Base-by-base conservation (phyloP, 2,113 vertebrate species). In the Thalassarche chlororhynchos region DNA sequence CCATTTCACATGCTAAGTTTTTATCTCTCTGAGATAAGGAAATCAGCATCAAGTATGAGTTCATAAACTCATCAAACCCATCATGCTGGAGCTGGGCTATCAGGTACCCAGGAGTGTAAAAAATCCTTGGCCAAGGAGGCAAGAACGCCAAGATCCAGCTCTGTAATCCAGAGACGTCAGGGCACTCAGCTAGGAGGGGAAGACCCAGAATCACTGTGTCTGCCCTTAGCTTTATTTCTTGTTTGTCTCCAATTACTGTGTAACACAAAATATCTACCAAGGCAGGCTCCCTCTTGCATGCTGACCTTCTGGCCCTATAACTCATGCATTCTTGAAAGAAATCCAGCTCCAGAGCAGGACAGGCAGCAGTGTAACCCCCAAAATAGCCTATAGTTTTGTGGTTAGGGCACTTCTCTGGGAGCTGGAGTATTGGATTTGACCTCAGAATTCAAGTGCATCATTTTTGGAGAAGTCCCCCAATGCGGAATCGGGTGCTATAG, bases 241-340 rank as follows among this genome's bases (percentile, higher is more conserved):
- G 40, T 93, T 97, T 91, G 82, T 83, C 91, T 93, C 75, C 84
- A 93, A 66, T 86, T 93, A 93, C 92, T 46, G 57, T 26, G 44
- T n/a, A 90, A 92, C 70, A 79, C 61, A 80, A 93, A 94, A 70
- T 90, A 93, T 74, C 87, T 85, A 93, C 75, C 58, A 93, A 91
- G 34, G 29, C 84, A 95, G 82, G 78, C 66, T 69, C 24, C 36
- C 40, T 86, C 86, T 44, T 61, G 58, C 62, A 77, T 62, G 66
- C 17, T 0, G 1, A 85, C 49, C 58, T 93, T 61, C 75, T 80
- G 84, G 57, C 44, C 70, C 87, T 93, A 13, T 65, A 95, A 90
- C 62, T 93, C 84, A 69, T 0, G 0, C 62, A 65, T 94, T 95
- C 92, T 83, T 93, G 92, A 91, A 90, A 96, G 82, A 52, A 58